phyloP scores from a whole-genome alignment of 2,113 vertebrate species.

The Cnemophilus loriae region DNA sequence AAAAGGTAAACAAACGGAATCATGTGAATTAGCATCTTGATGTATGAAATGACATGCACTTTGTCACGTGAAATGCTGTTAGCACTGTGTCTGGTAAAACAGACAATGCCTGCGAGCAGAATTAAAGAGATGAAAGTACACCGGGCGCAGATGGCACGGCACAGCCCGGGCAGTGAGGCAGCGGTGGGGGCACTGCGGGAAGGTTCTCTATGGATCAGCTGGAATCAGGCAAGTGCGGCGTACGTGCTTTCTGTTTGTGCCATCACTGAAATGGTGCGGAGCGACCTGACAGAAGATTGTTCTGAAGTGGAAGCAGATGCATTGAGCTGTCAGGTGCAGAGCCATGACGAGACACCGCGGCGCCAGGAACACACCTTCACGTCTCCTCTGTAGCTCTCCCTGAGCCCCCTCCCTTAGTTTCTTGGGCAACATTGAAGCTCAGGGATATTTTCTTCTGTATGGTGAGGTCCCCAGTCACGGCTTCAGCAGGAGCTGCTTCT shows the following conservation, averaged over 20 bases:
- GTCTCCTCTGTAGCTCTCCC: background rate
- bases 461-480: background rate
- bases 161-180: rapidly evolving
- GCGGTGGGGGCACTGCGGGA: background rate
- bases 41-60: background rate
- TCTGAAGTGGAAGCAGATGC: constrained; percentile 37
- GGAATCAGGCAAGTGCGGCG: background rate
- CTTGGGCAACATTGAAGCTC: background rate
- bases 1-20: background rate
- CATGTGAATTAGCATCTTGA: background rate
- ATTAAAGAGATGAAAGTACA: background rate
- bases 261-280: background rate
- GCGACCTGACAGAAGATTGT: constrained; percentile 20
- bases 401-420: background rate
- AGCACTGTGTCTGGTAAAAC: background rate
- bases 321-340: constrained; percentile 58
- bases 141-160: background rate
- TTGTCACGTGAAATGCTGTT: background rate
- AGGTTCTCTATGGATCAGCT: background rate
- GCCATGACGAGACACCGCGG: constrained; percentile 12
- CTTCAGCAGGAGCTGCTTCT: background rate
- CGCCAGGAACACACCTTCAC: constrained; percentile 39
- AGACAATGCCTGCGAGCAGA: background rate
- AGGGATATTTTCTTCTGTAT: background rate
- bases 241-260: background rate